Evolutionary conservation across 2,113 vertebrate genomes (phyloP).

Genomic region (Actinemys pallida): DNA sequence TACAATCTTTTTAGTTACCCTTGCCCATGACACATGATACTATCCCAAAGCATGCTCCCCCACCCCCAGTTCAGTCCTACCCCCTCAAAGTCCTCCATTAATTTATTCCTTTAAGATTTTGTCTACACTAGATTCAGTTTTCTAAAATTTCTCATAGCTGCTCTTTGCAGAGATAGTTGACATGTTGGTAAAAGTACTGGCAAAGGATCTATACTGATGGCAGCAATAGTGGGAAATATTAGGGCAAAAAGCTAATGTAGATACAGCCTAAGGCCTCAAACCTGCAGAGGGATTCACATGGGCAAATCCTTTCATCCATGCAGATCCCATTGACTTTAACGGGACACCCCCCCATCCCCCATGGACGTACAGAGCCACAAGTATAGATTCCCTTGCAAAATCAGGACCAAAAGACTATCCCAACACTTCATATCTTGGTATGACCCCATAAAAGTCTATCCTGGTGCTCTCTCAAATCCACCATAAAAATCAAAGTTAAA

Average conservation of each 20-base stretch:
- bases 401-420: neutral
- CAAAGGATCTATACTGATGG: neutral
- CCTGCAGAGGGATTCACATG: neutral
- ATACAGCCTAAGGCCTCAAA: neutral
- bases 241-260: neutral
- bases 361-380: neutral
- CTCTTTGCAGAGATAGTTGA: neutral
- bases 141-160: fast-evolving
- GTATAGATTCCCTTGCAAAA: neutral
- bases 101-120: neutral
- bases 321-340: neutral
- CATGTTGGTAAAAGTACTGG: neutral
- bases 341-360: fast-evolving
- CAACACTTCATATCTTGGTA: neutral
- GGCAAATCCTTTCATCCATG: neutral
- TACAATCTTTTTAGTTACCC: neutral
- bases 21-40: neutral
- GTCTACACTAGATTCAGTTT: neutral
- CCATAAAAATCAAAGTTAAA: neutral
- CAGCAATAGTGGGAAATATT: neutral
- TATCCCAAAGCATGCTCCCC: neutral
- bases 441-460: neutral
- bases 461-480: neutral
- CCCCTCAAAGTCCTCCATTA: neutral
- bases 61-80: neutral